Conservation (phyloP, 2,797 vertebrate species). For the Telmatherina bonti region DNA sequence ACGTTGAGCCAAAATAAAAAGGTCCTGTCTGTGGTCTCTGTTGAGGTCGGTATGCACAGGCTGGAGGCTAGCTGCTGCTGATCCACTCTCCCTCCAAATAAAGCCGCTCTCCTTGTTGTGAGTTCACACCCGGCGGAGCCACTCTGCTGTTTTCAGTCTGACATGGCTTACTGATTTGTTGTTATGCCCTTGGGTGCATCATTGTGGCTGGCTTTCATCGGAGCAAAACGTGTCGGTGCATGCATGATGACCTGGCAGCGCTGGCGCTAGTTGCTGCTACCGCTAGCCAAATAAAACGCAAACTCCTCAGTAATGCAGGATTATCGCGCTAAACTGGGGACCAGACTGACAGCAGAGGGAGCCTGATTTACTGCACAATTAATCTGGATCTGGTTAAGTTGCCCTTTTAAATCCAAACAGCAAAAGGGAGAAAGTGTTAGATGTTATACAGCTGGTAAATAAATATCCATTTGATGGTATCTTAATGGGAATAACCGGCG, state of each 20-base stretch:
- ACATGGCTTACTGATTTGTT: slow-evolving; percentile 61
- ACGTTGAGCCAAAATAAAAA: slow-evolving; percentile 35
- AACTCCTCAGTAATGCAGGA: slow-evolving; percentile 49
- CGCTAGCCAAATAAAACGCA: slow-evolving; percentile 39
- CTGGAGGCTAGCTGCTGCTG: slow-evolving; percentile 52
- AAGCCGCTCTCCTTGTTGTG: slow-evolving; percentile 52
- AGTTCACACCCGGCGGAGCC: slow-evolving; percentile 53
- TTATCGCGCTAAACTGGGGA: slow-evolving; percentile 54
- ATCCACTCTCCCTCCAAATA: slow-evolving; percentile 35
- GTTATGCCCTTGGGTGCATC: slow-evolving; percentile 45
- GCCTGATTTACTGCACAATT: slow-evolving; percentile 11
- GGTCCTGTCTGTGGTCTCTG: slow-evolving; percentile 59
- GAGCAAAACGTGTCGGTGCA: slow-evolving; percentile 57
- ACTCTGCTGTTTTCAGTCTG: slow-evolving; percentile 64
- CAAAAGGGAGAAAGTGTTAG: background rate
- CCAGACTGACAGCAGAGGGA: slow-evolving; percentile 14
- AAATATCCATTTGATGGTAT: background rate
- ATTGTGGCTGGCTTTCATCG: slow-evolving; percentile 41
- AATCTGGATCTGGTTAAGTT: background rate
- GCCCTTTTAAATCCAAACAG: background rate
- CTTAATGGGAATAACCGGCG: background rate
- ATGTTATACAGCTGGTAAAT: background rate
- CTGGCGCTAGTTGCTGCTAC: slow-evolving; percentile 11
- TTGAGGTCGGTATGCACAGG: slow-evolving; percentile 40
- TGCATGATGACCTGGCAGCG: slow-evolving; percentile 57